Evolutionary conservation across 64 coral and sea anemone species (phyloP), one percentile per base, ranked within the genome.

Genomic region (Pocillopora verrucosa): DNA sequence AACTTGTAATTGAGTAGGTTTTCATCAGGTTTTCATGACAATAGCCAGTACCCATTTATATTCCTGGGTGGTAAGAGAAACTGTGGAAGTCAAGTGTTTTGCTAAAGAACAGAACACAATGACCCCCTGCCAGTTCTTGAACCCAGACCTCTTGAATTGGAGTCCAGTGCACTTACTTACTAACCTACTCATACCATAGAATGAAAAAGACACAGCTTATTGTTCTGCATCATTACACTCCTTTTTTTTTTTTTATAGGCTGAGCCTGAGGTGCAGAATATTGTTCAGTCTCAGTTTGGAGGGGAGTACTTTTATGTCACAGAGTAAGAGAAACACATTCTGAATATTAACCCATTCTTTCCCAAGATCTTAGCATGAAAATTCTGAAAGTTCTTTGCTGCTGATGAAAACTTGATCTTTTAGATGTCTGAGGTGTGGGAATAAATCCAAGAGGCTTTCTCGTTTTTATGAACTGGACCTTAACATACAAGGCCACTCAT

Each of bases 401-500:
- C 13, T 72, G 56, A 62, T 24, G 34, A 10, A 36, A 60, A 36
- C 34, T 36, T 10, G 85, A 16, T n/a, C 77, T 72, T 86, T 22
- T 14, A 99, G 97, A 74, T 99, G 97, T 72, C 85, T 84, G 41
- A 99, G 88, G 9, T 99, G 97, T 87, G 93, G 94, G 0, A 95
- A 89, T 36, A 82, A 94, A 61, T 99, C 97, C 34, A 95, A 95
- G 79, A 88, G 87, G 78, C 79, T 89, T 17, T 99, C 97, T 22
- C 78, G 87, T 13, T 99, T 99, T 78, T 99, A 95, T 87, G 97
- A 99, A 58, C 88, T 99, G 59, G 97, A 95, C 81, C 88, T 99
- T 15, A 99, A 95, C 67, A 99, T 99, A 56, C 97, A 99, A 69
- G 97, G 97, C 13, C 93, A 99, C 22, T 68, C 77, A 5, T 91